These are phyloP conservation scores for Hycleus cichorii DNA, from an alignment of 1,140 invertebrate genomes.

Conservation along the genomic window DNA sequence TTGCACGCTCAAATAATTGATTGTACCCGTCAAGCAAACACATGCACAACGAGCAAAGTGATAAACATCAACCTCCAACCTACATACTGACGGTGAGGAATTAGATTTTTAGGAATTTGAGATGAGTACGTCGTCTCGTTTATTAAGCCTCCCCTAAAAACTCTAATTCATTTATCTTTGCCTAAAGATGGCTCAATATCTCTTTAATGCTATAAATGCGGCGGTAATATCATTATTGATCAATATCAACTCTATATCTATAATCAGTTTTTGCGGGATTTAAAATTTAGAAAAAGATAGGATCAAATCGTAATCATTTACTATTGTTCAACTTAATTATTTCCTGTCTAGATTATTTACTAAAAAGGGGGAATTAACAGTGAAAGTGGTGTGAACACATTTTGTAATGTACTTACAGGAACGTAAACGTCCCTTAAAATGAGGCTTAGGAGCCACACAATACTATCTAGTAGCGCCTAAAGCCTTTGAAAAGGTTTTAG, in stretches of 20 bases:
- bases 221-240: too few species aligned
- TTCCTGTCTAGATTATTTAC: too few species aligned
- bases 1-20: conserved; percentile 18
- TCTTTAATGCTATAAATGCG: too few species aligned
- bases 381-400: conserved; percentile 8
- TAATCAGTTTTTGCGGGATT: too few species aligned
- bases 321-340: conserved; percentile 1
- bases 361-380: conserved; percentile 3
- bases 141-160: background rate
- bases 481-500: conserved; percentile 14
- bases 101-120: conserved; percentile 6
- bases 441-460: conserved; percentile 10
- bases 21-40: conserved; percentile 17
- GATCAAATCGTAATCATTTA: background rate
- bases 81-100: conserved; percentile 3
- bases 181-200: too few species aligned
- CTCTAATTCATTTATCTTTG: too few species aligned
- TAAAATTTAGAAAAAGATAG: too few species aligned
- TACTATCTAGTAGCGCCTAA: conserved; percentile 12
- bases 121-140: background rate
- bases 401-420: conserved; percentile 11
- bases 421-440: conserved; percentile 13
- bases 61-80: conserved; percentile 17
- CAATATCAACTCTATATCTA: too few species aligned
- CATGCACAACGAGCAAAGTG: conserved; percentile 13